phyloP scores from a whole-genome alignment of 2,888 invertebrate genomes.

The Phyto melanocephala region DNA sequence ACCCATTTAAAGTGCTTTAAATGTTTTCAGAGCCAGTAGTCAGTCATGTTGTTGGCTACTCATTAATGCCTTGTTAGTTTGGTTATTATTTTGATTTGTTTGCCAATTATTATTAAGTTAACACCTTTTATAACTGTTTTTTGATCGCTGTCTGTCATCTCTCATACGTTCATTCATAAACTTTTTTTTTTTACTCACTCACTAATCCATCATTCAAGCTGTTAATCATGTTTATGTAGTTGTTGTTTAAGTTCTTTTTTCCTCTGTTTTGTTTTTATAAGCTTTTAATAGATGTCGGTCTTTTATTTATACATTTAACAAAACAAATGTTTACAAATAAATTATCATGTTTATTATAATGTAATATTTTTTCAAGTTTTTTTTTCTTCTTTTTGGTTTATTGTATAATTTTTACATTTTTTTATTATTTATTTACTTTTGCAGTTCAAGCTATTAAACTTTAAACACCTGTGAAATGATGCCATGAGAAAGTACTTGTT shows the following conservation, averaged over 20 bases:
- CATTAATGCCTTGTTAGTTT: slow-evolving; percentile 11
- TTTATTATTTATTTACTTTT: not conserved
- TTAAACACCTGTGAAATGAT: slow-evolving; percentile 32
- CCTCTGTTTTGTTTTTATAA: not conserved
- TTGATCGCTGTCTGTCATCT: not conserved
- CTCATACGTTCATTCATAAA: not conserved
- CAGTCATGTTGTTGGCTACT: not conserved
- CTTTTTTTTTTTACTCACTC: not conserved
- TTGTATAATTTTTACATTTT: not conserved
- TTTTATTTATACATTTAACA: not conserved
- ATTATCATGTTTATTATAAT: slow-evolving; percentile 21
- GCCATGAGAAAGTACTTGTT: slow-evolving; percentile 17
- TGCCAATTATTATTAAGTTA: slow-evolving; percentile 37
- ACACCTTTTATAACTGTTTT: slow-evolving; percentile 34
- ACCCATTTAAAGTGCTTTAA: no score
- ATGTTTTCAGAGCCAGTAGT: not conserved
- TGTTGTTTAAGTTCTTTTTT: not conserved
- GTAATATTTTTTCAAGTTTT: not conserved
- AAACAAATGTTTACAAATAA: slow-evolving; percentile 15
- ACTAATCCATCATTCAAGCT: not conserved
- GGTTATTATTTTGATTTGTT: slow-evolving; percentile 6
- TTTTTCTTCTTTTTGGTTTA: not conserved
- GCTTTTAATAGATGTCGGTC: not conserved
- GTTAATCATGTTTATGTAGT: not conserved
- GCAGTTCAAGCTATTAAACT: slow-evolving; percentile 6